A percentile compares a stretch with the other conserved stretches of the same genome.
Conservation (phyloP, 1,140 invertebrate genomes). For the Drosophila punjabiensis region DNA sequence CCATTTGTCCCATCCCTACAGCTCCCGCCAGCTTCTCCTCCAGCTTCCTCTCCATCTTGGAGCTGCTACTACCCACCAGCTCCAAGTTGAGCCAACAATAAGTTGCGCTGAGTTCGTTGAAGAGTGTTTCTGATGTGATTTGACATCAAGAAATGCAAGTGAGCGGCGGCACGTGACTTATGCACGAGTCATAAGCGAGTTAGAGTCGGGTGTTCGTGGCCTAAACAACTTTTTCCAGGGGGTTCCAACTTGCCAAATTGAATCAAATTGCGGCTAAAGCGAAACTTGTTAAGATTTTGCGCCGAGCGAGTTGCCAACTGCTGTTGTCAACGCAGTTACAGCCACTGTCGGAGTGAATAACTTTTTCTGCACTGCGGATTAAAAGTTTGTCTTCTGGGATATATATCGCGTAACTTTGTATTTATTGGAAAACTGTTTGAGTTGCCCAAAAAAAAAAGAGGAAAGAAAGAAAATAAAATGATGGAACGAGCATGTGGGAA, state of each 20-base stretch:
- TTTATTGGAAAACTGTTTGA: conserved; percentile 49
- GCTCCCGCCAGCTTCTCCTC: neutral
- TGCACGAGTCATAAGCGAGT: conserved; percentile 70
- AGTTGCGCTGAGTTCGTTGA: conserved; percentile 26
- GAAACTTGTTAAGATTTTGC: conserved; percentile 76
- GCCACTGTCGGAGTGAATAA: conserved; percentile 53
- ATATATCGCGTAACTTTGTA: conserved; percentile 27
- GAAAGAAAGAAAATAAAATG: neutral
- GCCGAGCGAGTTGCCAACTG: conserved; percentile 49
- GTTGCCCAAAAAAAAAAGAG: conserved; percentile 18
- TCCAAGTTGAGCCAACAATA: conserved; percentile 19
- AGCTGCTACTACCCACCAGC: neutral
- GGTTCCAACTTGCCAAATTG: conserved; percentile 64
- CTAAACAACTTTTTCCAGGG: conserved; percentile 58
- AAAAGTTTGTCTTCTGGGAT: conserved; percentile 48
- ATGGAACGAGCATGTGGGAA: conserved; percentile 2
- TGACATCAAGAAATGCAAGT: conserved; percentile 55
- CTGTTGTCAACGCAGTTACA: conserved; percentile 45
- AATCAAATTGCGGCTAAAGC: conserved; percentile 75
- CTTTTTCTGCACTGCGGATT: conserved; percentile 52
- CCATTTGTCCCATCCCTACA: neutral
- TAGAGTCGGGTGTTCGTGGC: conserved; percentile 51
- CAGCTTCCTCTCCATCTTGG: neutral
- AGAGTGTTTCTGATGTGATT: conserved; percentile 72
- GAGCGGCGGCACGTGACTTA: conserved; percentile 70